phyloP scores from a whole-genome alignment of 2,113 vertebrate species.

The Pachypanchax playfairii region DNA sequence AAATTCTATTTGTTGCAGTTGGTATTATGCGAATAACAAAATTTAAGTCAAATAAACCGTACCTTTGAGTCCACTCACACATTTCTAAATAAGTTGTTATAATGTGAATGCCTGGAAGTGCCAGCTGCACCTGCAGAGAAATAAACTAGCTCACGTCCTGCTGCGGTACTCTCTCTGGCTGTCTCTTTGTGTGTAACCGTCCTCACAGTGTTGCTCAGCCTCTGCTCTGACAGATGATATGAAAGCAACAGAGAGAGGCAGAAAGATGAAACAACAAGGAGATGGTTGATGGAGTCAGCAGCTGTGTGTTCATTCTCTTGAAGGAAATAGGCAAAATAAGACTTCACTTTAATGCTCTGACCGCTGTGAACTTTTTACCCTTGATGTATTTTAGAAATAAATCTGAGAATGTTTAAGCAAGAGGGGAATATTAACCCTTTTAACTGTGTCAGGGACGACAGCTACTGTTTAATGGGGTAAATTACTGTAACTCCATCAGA shows the following conservation, averaged over 20 bases:
- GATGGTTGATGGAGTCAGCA: conserved; percentile 1
- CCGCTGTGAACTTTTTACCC: conserved; percentile 26
- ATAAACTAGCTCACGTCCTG: conserved; percentile 27
- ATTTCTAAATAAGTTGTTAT: not conserved
- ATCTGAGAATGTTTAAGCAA: conserved; percentile 23
- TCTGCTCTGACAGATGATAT: conserved; percentile 25
- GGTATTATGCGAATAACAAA: not conserved
- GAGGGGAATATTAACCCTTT: conserved; percentile 25
- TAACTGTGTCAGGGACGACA: too few species aligned
- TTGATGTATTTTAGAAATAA: conserved; percentile 3
- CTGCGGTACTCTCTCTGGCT: conserved; percentile 20
- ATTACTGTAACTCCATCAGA: too few species aligned
- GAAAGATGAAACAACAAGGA: conserved; percentile 5
- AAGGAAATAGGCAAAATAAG: not conserved
- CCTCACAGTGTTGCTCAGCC: conserved; percentile 17
- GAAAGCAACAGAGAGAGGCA: conserved; percentile 21
- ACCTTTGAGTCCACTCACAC: not conserved
- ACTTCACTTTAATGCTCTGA: conserved; percentile 30
- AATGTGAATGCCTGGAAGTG: conserved; percentile 10
- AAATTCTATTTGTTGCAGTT: too few species aligned
- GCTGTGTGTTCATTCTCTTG: conserved; percentile 14
- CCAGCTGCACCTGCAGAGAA: conserved; percentile 18
- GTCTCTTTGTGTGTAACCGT: conserved; percentile 6
- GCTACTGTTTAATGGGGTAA: too few species aligned
- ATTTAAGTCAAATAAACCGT: not conserved